Base-by-base conservation (phyloP, 2,113 vertebrate genomes). In the Lepus timidus region DNA sequence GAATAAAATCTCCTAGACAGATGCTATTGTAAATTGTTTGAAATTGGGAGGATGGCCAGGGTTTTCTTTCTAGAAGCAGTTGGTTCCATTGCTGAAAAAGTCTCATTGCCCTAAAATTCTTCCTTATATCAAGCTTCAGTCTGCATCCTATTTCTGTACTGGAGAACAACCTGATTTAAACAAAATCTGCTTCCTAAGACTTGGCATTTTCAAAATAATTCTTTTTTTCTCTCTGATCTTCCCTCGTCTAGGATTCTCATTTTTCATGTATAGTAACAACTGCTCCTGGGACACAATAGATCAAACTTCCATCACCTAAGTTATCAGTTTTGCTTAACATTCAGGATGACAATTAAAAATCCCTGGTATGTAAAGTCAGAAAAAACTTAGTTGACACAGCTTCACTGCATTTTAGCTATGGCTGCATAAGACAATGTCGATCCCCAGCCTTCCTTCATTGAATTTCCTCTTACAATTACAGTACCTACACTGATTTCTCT, bases 111-210 rank as follows among this genome's bases (percentile, higher is more conserved):
- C 75, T 82, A n/a, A 76, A 49, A 94, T 22, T 88, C 27, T 85
- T 65, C 1, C 9, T 61, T 33, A 31, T 9, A 78, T 73, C 20
- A 71, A 44, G 8, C 13, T 78, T 92, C n/a, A 31, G 4, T 61
- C 33, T 88, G 51, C 10, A 16, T 65, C 44, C 14, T 62, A 68
- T 39, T 13, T 68, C 19, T 74, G 4, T 14, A 33, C 58, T 89
- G 86, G 62, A 44, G 44, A 75, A 61, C 16, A 94, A 74, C 14
- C 7, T 51, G 22, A 9, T 83, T 79, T 33, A 39, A 95, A 87
- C 2, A 64, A 61, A 31, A 67, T 2, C 20, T 90, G 31, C 9
- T 92, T 94, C 29, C 4, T 68, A 92, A 25, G 33, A 4, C 55
- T 76, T 74, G 44, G 76, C 4, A 75, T 25, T 4, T 22, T 92